phyloP scores from a whole-genome alignment of 1,140 invertebrate genomes.

The Caenorhabditis tropicalis region DNA sequence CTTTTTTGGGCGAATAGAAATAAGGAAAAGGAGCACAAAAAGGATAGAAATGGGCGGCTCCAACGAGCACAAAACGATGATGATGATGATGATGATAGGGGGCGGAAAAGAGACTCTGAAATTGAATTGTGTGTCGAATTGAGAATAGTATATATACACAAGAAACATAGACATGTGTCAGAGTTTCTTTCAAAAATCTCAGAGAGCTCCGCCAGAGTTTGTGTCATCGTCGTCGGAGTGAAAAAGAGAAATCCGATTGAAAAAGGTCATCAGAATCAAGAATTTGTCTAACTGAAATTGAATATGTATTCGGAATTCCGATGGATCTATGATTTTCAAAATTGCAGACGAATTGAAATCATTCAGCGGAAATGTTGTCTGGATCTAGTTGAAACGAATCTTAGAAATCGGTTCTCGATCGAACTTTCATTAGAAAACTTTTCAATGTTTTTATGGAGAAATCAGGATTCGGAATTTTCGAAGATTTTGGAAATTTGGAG shows the following conservation, averaged over 20 bases:
- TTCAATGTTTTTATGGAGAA: too few relatives aligned
- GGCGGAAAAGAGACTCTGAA: conserved; percentile 42
- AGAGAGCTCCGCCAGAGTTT: not conserved
- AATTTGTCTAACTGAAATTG: not conserved
- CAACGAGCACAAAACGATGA: conserved; percentile 41
- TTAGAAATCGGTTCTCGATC: not conserved
- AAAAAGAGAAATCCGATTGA: not conserved
- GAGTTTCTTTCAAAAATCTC: conserved; percentile 42
- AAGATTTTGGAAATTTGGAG: too few relatives aligned
- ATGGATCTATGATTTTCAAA: not conserved
- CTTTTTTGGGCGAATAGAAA: conserved; percentile 28
- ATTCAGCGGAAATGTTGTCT: not conserved
- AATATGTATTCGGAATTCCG: not conserved
- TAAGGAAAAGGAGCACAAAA: conserved; percentile 15
- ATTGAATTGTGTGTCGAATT: conserved; percentile 35
- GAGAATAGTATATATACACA: not conserved
- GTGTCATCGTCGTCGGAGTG: not conserved
- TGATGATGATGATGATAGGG: conserved; percentile 9
- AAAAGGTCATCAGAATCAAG: conserved; percentile 16
- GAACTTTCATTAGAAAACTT: too few relatives aligned
- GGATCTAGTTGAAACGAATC: not conserved
- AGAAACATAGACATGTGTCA: not conserved
- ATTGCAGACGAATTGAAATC: not conserved
- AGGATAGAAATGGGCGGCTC: not conserved
- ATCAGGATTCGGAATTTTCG: too few relatives aligned